These are phyloP conservation scores for Zeus faber DNA, from an alignment of 2,113 vertebrate genomes.

Conservation along the genomic window DNA sequence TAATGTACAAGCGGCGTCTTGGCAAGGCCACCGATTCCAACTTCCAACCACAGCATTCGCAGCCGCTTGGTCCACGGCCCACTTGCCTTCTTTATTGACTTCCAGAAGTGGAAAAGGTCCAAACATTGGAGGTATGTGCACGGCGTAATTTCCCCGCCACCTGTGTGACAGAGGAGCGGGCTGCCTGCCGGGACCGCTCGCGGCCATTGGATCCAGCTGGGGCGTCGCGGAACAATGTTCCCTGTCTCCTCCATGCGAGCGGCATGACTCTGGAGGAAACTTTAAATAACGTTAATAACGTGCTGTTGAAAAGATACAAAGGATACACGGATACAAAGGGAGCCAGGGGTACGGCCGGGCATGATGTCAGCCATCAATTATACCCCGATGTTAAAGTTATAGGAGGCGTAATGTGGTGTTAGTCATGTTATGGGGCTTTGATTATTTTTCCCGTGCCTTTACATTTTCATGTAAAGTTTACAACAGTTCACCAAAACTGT, in stretches of 20 bases:
- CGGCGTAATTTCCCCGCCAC: conserved; percentile 67
- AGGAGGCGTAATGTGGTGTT: conserved; percentile 25
- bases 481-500: no score
- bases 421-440: neutral
- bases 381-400: conserved; percentile 44
- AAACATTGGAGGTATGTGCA: conserved; percentile 47
- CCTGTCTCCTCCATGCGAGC: conserved; percentile 41
- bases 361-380: conserved; percentile 53
- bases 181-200: conserved; percentile 25
- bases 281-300: conserved; percentile 65
- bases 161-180: conserved; percentile 52
- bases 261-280: conserved; percentile 33
- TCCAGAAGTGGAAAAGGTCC: conserved; percentile 56
- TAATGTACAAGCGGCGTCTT: conserved; percentile 54
- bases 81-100: conserved; percentile 57
- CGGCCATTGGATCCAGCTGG: conserved; percentile 42
- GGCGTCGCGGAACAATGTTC: conserved; percentile 48
- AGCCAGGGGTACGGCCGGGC: conserved; percentile 29
- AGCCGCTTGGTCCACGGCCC: conserved; percentile 45
- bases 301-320: conserved; percentile 57
- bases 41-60: conserved; percentile 63
- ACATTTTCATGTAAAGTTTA: no score
- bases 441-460: no score
- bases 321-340: conserved; percentile 29
- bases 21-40: conserved; percentile 33